Percentiles rank a stretch among this genome's conserved stretches.
Conservation (phyloP, 2,113 vertebrate species). For the Neodon shergylaensis region DNA sequence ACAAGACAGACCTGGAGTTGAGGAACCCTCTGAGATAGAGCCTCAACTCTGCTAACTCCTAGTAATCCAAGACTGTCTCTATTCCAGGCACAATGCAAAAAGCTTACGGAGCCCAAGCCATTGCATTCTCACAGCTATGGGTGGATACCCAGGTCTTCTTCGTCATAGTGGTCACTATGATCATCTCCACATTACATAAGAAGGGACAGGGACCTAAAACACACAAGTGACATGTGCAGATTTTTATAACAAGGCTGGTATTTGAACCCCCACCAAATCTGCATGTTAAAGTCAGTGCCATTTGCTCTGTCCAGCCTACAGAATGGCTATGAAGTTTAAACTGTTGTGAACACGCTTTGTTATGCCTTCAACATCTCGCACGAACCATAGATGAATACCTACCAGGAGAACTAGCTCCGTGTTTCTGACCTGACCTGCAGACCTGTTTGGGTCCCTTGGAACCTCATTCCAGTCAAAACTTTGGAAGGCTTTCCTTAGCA, state of each 20-base stretch:
- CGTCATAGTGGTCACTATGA: neutral
- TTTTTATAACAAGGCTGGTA: neutral
- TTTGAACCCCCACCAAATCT: neutral
- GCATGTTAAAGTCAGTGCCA: neutral
- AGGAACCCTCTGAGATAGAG: neutral
- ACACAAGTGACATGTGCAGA: neutral
- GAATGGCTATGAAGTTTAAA: neutral
- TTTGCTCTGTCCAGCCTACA: neutral
- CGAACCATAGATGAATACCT: neutral
- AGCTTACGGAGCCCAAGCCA: neutral
- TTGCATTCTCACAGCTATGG: neutral
- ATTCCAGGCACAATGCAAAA: neutral
- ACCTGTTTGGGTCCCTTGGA: neutral
- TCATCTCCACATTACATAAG: neutral
- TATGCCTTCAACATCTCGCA: neutral
- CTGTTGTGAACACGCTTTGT: neutral
- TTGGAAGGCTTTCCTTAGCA: neutral
- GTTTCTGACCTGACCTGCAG: neutral
- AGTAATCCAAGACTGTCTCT: neutral
- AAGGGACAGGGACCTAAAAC: neutral
- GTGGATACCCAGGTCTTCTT: neutral
- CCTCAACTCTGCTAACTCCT: neutral
- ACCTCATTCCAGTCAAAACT: neutral
- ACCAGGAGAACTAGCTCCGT: neutral
- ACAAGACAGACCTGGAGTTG: neutral